Evolutionary conservation across 2,113 vertebrate genomes (phyloP), one percentile per base, ranked within the genome.

Genomic region (Bagarius yarrelli): DNA sequence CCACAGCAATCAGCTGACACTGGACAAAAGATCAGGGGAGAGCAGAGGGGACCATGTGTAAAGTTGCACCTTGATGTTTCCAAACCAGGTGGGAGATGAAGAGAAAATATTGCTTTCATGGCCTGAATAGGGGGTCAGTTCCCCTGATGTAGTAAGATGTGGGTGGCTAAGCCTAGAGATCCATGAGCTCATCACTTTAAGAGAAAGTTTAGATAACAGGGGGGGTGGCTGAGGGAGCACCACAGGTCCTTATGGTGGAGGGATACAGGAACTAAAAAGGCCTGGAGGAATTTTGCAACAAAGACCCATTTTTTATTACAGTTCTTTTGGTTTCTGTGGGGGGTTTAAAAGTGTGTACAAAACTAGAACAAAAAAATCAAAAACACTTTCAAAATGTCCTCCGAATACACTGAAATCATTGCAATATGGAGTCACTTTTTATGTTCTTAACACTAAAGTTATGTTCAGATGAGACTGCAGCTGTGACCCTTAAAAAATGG

Each of bases 11-110:
- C 44, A 57, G n/a, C 23, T 16, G 53, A 55, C 63, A 23, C 71
- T 25, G 61, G 27, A 71, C 69, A 27, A 71, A 71, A 71, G 44
- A 71, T 71, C 69, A 52, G 44, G 73, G 32, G 76, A 30, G 53
- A 34, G 36, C 30, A 40, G 13, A 30, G 56, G 56, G 32, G 61
- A 23, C n/a, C 8, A 11, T 34, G 12, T 52, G 47, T n/a, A 19
- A 27, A 27, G 19, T 32, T 32, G 16, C 21, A 53, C 14, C 72
- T 40, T 64, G 66, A 57, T 6, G 27, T 73, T 55, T 34, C 19
- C 50, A 55, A 47, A 60, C 47, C 56, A 84, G 83, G 78, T 74
- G 85, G 56, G 64, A 57, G 57, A 83, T 1, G 57, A 36, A 79
- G 73, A 64, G 32, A 72, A 64, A 80, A 59, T 30, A 50, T 4